These are phyloP conservation scores for Diplazon laetatorius DNA, from an alignment of 2,888 invertebrate genomes.

Conservation along the genomic window DNA sequence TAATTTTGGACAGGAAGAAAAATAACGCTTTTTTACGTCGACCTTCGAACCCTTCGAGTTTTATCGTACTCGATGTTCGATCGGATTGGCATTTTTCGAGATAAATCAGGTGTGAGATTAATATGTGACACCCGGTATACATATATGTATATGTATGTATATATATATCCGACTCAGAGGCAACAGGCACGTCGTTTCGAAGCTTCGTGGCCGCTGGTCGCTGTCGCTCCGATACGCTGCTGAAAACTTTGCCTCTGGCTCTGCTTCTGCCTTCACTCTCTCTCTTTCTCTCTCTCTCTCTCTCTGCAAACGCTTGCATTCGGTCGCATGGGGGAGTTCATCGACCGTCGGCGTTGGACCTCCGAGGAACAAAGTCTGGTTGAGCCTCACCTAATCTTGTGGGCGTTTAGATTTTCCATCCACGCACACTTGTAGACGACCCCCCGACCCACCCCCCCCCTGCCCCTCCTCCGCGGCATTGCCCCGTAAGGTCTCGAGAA, in stretches of 20 bases:
- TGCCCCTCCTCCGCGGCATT: no score
- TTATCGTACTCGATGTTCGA: no score
- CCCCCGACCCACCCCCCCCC: neutral
- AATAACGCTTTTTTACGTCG: no score
- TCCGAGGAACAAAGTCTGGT: conserved; percentile 59
- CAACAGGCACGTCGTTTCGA: conserved; percentile 51
- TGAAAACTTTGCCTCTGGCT: neutral
- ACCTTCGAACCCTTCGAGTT: no score
- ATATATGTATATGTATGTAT: no score
- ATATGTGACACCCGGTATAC: no score
- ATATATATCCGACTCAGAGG: conserved; percentile 37
- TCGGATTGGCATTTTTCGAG: no score
- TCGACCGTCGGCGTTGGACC: conserved; percentile 60
- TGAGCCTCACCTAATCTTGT: conserved; percentile 57
- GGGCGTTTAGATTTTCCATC: conserved; percentile 48
- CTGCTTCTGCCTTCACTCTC: no score
- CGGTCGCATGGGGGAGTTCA: conserved; percentile 47
- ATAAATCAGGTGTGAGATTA: no score
- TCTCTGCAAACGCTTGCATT: conserved; percentile 21
- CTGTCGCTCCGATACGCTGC: conserved; percentile 1
- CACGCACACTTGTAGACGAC: conserved; percentile 16
- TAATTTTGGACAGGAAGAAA: no score
- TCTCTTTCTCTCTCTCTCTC: no score
- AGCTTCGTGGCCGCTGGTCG: no score
- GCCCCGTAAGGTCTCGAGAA: neutral